Evolutionary conservation across 2,797 vertebrate species (phyloP).

Genomic region (Chelon labrosus): DNA sequence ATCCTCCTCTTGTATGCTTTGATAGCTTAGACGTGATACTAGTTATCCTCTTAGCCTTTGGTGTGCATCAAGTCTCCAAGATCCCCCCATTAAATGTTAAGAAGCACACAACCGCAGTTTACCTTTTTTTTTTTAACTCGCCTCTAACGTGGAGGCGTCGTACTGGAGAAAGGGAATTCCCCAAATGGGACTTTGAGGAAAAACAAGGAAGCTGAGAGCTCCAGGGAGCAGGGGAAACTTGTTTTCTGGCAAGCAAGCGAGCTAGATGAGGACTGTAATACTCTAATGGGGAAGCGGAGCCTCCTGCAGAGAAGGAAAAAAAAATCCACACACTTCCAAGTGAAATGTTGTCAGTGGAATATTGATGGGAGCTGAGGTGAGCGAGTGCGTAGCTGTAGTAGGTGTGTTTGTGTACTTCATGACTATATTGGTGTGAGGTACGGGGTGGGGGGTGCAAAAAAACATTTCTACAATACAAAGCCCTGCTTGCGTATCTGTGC

Average conservation of each 20-base stretch:
- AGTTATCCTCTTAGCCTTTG: slow-evolving; percentile 50
- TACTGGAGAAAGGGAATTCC: slow-evolving; percentile 64
- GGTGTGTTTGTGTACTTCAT: slow-evolving; percentile 15
- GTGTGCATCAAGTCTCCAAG: slow-evolving; percentile 47
- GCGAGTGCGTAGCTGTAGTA: slow-evolving; percentile 27
- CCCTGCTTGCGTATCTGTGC: slow-evolving; percentile 15
- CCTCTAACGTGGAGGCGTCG: slow-evolving; percentile 43
- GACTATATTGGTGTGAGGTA: slow-evolving; percentile 31
- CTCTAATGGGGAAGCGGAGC: slow-evolving; percentile 51
- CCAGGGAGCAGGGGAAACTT: slow-evolving; percentile 57
- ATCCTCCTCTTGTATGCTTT: slow-evolving; percentile 17
- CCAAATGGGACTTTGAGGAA: slow-evolving; percentile 71
- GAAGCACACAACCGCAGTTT: slow-evolving; percentile 46
- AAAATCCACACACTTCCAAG: slow-evolving; percentile 29
- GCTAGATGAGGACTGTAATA: slow-evolving; percentile 53
- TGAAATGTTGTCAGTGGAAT: slow-evolving; percentile 45
- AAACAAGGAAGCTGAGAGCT: slow-evolving; percentile 67
- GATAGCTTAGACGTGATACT: slow-evolving; percentile 15
- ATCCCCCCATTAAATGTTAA: slow-evolving; percentile 66
- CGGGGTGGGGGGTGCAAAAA: neutral
- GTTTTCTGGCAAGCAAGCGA: slow-evolving; percentile 51
- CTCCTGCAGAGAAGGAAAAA: slow-evolving; percentile 40
- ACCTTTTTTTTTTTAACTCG: slow-evolving; percentile 14
- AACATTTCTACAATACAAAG: slow-evolving; percentile 2
- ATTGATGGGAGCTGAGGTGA: slow-evolving; percentile 38